Base-by-base conservation (phyloP, 2,888 invertebrate species). In the Drosophila mulleri region DNA sequence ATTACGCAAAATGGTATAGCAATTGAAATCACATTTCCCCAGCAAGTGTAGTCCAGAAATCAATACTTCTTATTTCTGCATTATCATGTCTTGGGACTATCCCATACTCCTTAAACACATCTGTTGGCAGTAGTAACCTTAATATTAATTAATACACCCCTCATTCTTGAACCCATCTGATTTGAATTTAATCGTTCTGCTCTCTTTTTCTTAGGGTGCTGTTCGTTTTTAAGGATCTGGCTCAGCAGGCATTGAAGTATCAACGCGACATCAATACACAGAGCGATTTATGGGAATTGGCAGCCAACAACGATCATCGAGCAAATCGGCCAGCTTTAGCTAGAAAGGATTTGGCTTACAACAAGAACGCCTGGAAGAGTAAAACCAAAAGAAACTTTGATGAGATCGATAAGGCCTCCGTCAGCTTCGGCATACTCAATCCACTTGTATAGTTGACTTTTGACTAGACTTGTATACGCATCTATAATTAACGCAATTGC, bases 381-480 rank as follows among this genome's bases (percentile, higher is more conserved):
- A 87, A 89, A 75, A 70, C 82, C 2, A 87, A 87, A 75, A 75
- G 85, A 48, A 87, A 87, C 68, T 87, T 87, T 32, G 87, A 87
- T 47, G 87, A 87, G 61, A 87, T 87, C 53, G 87, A 87, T 50
- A 87, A 89, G 50, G 89, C 87, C 8, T 87, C 87, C 20, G 87
- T 89, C 61, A 87, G 89, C 54, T 87, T 87, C 72, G 89, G 87
- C 16, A 85, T 89, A 35, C 73, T 87, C 0, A 87, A 87, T 59
- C 87, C 89, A 37, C 85, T 87, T 29, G 82, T 87, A 23, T 89
- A 89, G 73, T 64, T 71, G 44, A 62, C 39, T 61, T 29, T 50
- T 53, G 42, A 50, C 47, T 62, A 41, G 26, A 47, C 52, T 23
- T 29, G 59, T 23, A 53, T 37, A 37, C 56, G 32, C 23, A 47